A percentile compares a stretch with the other conserved stretches of the same genome.
Conservation (phyloP, 2,797 vertebrate genomes). For the Pseudocheirus occidentalis region DNA sequence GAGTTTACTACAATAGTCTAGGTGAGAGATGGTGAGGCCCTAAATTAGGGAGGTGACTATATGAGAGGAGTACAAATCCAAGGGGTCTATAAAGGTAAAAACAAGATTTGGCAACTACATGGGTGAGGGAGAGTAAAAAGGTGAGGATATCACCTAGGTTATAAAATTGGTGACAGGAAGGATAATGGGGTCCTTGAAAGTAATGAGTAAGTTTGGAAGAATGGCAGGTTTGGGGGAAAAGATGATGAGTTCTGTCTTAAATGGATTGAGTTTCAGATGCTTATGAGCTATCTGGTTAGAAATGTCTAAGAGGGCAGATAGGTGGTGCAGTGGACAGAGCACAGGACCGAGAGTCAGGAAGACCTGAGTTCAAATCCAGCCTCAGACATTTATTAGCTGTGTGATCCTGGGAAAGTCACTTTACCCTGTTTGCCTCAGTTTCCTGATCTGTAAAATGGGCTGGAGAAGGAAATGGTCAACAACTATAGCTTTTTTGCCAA, state of each 20-base stretch:
- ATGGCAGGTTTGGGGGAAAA: not conserved
- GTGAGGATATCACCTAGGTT: not conserved
- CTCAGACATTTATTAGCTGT: no score
- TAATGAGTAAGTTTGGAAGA: not conserved
- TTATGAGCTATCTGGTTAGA: not conserved
- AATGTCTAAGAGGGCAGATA: not conserved
- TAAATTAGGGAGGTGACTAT: not conserved
- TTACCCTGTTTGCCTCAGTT: not conserved
- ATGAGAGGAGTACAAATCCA: not conserved
- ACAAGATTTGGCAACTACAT: not conserved
- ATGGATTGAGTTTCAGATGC: not conserved
- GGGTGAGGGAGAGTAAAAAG: not conserved
- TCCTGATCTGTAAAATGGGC: not conserved
- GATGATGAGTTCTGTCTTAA: not conserved
- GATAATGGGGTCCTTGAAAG: not conserved
- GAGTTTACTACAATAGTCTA: not conserved
- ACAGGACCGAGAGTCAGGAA: not conserved
- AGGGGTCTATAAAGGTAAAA: not conserved
- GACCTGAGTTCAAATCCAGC: not conserved
- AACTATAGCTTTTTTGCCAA: not conserved
- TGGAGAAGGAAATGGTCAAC: not conserved
- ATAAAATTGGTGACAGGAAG: not conserved
- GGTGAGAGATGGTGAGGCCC: not conserved
- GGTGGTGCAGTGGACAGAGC: no score
- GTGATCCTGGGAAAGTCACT: not conserved